Base-by-base conservation (phyloP, 2,797 vertebrate genomes). In the Falco cherrug region DNA sequence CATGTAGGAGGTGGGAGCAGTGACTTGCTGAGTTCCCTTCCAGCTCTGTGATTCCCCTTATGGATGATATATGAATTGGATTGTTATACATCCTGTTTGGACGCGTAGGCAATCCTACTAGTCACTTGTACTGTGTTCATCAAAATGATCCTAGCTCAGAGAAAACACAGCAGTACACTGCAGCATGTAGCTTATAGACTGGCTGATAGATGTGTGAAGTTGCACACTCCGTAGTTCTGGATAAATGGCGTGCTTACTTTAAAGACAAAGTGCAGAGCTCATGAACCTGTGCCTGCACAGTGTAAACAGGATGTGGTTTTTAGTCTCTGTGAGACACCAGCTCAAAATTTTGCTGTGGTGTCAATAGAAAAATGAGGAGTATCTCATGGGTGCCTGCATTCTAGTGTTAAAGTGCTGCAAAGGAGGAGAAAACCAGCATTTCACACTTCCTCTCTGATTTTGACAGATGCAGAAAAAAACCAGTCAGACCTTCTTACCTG, bases 161-260 rank as follows among this genome's bases (percentile, higher is more conserved):
- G 75, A 84, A 64, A 85, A 70, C 1, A 20, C 81, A 90, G 48
- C 71, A 53, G 41, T n/a, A 45, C 39, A 25, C 43, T 53, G 53
- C 78, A 82, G 48, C 2, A 2, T 61, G 57, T 51, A 85, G 43
- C 35, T 53, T 57, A 50, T 16, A 26, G 61, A 31, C 33, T 68
- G 50, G 37, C 54, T 89, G 74, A 88, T 47, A 54, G 63, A 85
- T 92, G 74, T 87, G 39, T 59, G 67, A 87, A 84, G 68, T 65
- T 92, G 64, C 48, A 76, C 39, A 47, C 68, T 56, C 28, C 39
- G 45, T 26, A 85, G 63, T 28, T 89, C 77, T 57, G 70, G 77
- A 81, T 84, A 84, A 86, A 91, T 65, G n/a, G 54, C 90, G 65
- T 80, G 65, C 64, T 73, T 87, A 25, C 61, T 67, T 91, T 63